Evolutionary conservation across 1,140 invertebrate species (phyloP).

Genomic region (Lanistes nyassanus): DNA sequence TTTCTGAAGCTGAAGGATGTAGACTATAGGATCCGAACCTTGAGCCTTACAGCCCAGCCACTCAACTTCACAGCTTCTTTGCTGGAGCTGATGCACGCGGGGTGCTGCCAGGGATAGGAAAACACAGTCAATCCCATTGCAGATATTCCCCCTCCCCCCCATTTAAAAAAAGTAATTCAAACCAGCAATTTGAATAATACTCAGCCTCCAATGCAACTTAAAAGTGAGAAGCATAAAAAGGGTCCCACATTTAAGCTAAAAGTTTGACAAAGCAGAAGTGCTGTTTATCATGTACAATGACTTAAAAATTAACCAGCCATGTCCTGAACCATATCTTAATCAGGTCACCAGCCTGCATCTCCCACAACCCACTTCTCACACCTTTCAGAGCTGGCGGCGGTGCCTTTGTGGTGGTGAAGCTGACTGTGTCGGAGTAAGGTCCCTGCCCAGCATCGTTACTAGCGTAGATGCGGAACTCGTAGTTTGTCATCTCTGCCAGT

Average conservation of each 20-base stretch:
- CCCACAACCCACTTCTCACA: slow-evolving; percentile 48
- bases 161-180: no score
- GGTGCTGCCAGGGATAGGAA: slow-evolving; percentile 64
- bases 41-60: slow-evolving; percentile 71
- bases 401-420: slow-evolving; percentile 78
- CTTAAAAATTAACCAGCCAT: no score
- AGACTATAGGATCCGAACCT: slow-evolving; percentile 74
- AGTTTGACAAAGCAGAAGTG: no score
- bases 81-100: slow-evolving; percentile 69
- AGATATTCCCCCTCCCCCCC: no score
- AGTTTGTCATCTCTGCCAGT: slow-evolving; percentile 80
- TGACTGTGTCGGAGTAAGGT: slow-evolving; percentile 76
- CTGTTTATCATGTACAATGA: no score
- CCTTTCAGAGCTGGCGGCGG: slow-evolving; percentile 82
- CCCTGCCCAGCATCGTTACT: slow-evolving; percentile 85
- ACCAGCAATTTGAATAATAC: no score
- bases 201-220: no score
- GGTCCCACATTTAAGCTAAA: no score
- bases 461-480: slow-evolving; percentile 85
- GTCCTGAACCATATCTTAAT: no score
- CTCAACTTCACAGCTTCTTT: slow-evolving; percentile 69
- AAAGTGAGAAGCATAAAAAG: no score
- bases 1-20: slow-evolving; percentile 74
- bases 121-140: no score
- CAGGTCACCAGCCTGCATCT: no score